Evolutionary conservation across 1,140 invertebrate genomes (phyloP), one percentile per base, ranked within the genome.

Genomic region (Episyrphus balteatus): DNA sequence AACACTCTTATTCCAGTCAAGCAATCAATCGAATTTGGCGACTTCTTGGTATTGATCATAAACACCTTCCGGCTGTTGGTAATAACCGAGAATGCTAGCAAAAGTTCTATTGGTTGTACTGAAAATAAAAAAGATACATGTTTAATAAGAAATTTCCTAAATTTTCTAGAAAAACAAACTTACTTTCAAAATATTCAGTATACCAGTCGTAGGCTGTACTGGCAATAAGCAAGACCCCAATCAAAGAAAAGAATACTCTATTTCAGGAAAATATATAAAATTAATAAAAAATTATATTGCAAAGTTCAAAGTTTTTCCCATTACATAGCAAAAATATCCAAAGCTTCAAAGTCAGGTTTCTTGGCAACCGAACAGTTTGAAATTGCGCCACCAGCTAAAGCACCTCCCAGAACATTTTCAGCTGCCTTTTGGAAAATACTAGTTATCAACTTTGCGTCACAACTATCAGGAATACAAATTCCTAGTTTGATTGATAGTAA

Each of bases 1-100:
- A 61, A 0, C 34, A 59, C 55, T 8, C 59, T 53, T 10, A 61
- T 55, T 6, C 59, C 59, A 33, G 61, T 46, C n/a, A 61, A 40
- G 13, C 59, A 61, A 9, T 55, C 51, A 26, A 61, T 61, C 3
- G 58, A 55, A 49, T 61, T 61, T 6, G 59, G 55, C 41, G 42
- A 61, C 2, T 46, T 19, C 19, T 48, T 49, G 17, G 19, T 34
- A 10, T 61, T 50, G 0, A 58, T n/a, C 3, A 51, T 43, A 13
- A 61, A 61, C 1, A 61, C 26, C 1, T 18, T 9, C 1, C 56
- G 51, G 7, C 56, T 52, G 1, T 53, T 54, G 11, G 42, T 46
- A 1, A 59, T 50, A 1, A 51, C 53, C 17, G 59, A 61, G 33
- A 58, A 61, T 5, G 50, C 33, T 17, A 21, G 47, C 0, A 61